phyloP scores from a whole-genome alignment of 2,797 vertebrate species.

The Tragopan temminckii region DNA sequence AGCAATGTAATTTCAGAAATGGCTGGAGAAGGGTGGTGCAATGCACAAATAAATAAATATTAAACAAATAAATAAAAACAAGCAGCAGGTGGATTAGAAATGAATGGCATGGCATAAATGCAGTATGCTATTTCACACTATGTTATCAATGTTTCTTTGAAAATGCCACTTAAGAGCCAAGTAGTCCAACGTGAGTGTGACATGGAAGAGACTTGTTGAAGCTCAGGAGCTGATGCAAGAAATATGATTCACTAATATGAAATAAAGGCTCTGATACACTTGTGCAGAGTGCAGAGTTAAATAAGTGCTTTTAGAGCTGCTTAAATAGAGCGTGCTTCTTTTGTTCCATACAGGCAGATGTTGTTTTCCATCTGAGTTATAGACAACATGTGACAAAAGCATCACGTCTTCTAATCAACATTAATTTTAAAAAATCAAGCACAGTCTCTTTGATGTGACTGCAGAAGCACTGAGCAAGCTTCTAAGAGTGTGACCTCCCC shows the following conservation, averaged over 20 bases:
- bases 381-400: neutral
- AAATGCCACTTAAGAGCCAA: neutral
- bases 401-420: neutral
- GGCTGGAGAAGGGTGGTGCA: neutral
- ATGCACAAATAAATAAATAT: neutral
- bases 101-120: neutral
- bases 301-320: neutral
- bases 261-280: neutral
- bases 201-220: neutral
- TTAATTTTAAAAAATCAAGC: conserved; percentile 14
- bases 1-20: neutral
- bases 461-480: neutral
- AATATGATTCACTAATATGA: neutral
- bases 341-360: neutral
- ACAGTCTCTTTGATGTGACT: neutral
- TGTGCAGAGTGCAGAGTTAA: neutral
- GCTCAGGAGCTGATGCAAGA: neutral
- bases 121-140: neutral
- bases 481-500: neutral
- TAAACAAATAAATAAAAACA: neutral
- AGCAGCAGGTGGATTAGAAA: conserved; percentile 6
- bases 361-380: neutral
- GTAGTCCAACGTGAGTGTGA: neutral
- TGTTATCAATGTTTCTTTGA: neutral
- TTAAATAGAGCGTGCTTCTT: neutral